phyloP scores from a whole-genome alignment of 2,113 vertebrate species.

The Diadophis punctatus region DNA sequence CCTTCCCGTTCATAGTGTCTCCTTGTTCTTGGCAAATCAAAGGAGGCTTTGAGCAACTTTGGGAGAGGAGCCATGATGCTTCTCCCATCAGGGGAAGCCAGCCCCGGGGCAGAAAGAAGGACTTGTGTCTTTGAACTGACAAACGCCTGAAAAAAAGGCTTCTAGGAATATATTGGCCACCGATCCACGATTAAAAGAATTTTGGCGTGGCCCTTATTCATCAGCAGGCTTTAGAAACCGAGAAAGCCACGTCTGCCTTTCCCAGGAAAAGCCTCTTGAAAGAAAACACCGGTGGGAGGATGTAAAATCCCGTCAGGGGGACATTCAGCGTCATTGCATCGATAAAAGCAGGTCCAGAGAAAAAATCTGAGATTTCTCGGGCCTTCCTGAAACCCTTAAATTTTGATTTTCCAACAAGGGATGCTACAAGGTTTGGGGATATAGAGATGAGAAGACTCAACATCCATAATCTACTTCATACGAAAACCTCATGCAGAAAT shows the following conservation, averaged over 20 bases:
- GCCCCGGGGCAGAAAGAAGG: constrained; percentile 1
- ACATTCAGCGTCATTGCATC: neutral
- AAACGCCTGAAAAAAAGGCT: constrained; percentile 15
- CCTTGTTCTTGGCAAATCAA: constrained; percentile 31
- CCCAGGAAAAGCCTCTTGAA: constrained; percentile 8
- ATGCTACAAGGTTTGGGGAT: neutral
- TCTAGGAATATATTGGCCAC: constrained; percentile 6
- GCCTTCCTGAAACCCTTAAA: neutral
- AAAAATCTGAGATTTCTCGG: neutral
- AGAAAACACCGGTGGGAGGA: neutral
- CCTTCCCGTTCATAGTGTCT: neutral
- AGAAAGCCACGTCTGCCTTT: neutral
- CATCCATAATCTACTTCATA: neutral
- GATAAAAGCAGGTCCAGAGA: neutral
- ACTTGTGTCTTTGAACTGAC: constrained; percentile 29
- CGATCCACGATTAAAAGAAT: constrained; percentile 12
- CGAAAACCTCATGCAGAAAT: neutral
- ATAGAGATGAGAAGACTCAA: neutral
- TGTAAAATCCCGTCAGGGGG: neutral
- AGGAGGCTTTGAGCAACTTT: constrained; percentile 24
- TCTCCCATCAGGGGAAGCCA: constrained; percentile 15
- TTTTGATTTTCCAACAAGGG: neutral
- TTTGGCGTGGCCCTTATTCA: constrained; percentile 3
- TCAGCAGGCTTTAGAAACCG: constrained; percentile 1
- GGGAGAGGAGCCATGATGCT: constrained; percentile 3